Percentiles rank a stretch among this genome's conserved stretches.
Evolutionary conservation across 2,113 vertebrate genomes (phyloP).

Genomic region (Todiramphus saurophagus): DNA sequence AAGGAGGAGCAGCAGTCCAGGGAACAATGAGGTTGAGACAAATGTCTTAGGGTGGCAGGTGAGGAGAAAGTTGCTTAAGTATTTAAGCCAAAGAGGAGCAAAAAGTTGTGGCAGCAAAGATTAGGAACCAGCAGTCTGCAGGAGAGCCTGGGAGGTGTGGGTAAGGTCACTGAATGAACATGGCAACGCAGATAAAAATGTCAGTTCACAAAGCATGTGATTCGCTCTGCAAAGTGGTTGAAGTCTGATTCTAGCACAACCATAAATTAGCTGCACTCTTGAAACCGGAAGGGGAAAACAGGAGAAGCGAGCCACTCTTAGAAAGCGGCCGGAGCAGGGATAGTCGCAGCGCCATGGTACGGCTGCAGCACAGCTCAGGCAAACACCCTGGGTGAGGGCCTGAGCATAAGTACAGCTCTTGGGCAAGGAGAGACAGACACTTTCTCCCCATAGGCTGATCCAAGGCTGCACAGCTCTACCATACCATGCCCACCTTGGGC

Average conservation of each 20-base stretch:
- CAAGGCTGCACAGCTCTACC: rapidly evolving
- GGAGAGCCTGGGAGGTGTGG: not conserved
- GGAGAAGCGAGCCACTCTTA: not conserved
- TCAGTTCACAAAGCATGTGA: not conserved
- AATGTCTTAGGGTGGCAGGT: not conserved
- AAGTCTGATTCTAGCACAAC: not conserved
- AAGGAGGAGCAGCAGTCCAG: not conserved
- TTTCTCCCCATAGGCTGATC: not conserved
- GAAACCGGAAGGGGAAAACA: not conserved
- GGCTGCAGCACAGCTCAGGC: not conserved
- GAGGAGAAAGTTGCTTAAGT: not conserved
- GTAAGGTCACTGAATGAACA: not conserved
- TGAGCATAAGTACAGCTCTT: not conserved
- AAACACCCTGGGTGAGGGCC: not conserved
- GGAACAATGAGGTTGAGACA: not conserved
- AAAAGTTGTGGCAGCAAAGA: not conserved
- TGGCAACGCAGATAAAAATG: not conserved
- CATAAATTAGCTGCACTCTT: not conserved
- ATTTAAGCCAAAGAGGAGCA: not conserved
- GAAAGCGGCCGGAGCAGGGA: not conserved
- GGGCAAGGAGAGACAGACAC: rapidly evolving
- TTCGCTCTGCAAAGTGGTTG: not conserved
- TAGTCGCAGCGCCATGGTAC: rapidly evolving
- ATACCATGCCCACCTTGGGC: rapidly evolving
- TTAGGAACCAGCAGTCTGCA: not conserved